Evolutionary conservation across 1,140 invertebrate genomes (phyloP).

Genomic region (Aleiodes sp.): DNA sequence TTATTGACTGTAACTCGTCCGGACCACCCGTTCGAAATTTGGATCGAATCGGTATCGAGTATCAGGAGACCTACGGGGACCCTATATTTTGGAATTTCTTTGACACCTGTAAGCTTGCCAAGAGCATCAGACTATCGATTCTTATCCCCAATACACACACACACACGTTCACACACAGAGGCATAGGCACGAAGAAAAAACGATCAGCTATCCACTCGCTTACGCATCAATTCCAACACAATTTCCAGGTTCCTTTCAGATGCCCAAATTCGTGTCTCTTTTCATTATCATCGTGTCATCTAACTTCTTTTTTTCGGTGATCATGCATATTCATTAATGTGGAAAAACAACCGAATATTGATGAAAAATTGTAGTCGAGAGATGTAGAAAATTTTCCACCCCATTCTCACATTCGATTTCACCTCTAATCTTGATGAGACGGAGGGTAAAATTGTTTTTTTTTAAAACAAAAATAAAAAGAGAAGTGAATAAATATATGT

Average conservation of each 20-base stretch:
- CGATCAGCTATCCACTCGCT: no score
- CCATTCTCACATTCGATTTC: no score
- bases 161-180: not conserved
- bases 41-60: conserved; percentile 34
- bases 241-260: no score
- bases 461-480: not conserved
- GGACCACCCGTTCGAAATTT: conserved; percentile 52
- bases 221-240: no score
- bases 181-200: no score
- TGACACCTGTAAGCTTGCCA: conserved; percentile 36
- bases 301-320: no score
- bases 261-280: no score
- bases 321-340: not conserved
- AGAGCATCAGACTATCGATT: conserved; percentile 30
- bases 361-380: not conserved
- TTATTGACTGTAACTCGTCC: not conserved
- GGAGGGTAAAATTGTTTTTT: no score
- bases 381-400: not conserved
- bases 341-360: not conserved
- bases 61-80: not conserved
- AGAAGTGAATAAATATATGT: not conserved
- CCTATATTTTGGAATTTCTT: conserved; percentile 34
- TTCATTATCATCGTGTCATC: no score
- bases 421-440: not conserved
- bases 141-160: conserved; percentile 9